Percentiles rank a stretch among this genome's conserved stretches.
phyloP scores from a whole-genome alignment of 2,888 invertebrate species.

The Mellilla xanthometata region DNA sequence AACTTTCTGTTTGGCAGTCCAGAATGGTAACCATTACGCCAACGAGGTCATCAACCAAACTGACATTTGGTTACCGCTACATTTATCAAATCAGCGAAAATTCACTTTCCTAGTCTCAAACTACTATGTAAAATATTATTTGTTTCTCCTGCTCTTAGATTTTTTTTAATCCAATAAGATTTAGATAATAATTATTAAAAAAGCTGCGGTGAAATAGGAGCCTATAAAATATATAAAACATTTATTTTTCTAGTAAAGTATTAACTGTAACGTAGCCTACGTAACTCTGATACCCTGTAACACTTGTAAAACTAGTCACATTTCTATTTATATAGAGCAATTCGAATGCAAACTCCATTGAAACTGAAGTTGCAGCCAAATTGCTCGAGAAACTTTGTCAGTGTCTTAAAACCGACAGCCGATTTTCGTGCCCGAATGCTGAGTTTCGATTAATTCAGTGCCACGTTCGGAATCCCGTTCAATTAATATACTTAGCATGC shows the following conservation, averaged over 20 bases:
- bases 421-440: constrained; percentile 57
- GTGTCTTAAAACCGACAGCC: constrained; percentile 47
- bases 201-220: no score
- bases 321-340: constrained; percentile 31
- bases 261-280: not conserved
- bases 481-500: constrained; percentile 74
- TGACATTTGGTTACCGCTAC: no score
- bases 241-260: not conserved
- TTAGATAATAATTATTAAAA: no score
- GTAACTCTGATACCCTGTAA: not conserved
- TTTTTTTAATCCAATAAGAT: no score
- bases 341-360: constrained; percentile 38
- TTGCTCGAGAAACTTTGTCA: constrained; percentile 36
- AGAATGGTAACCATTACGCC: no score
- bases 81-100: not conserved
- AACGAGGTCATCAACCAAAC: constrained; percentile 3
- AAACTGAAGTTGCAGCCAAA: constrained; percentile 31
- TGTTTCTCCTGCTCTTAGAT: no score
- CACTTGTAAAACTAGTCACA: not conserved
- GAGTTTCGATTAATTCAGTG: constrained; percentile 49
- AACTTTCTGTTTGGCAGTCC: no score
- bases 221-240: not conserved
- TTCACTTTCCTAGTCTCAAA: no score
- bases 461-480: constrained; percentile 22
- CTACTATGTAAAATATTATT: no score